Evolutionary conservation across 1,140 invertebrate species (phyloP).

Genomic region (Magallana ariakensis): DNA sequence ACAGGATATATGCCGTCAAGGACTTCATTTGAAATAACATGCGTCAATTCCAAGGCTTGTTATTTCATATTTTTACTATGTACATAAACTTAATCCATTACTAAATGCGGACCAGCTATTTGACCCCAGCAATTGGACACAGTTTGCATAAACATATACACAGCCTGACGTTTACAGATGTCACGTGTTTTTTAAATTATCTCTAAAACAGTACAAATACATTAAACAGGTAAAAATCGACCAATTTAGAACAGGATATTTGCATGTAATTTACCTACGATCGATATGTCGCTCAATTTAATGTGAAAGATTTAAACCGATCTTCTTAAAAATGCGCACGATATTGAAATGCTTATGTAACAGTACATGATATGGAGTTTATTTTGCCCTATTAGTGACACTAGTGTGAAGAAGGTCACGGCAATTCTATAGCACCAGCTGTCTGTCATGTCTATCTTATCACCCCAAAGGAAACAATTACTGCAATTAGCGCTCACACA

Average conservation of each 20-base stretch:
- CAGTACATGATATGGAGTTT: not conserved
- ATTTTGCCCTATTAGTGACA: not conserved
- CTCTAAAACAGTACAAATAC: too few relatives aligned
- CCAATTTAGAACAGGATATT: not conserved
- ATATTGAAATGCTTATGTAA: not conserved
- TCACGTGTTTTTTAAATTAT: too few relatives aligned
- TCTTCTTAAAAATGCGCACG: not conserved
- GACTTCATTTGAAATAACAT: too few relatives aligned
- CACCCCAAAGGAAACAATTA: not conserved
- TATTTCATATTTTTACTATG: too few relatives aligned
- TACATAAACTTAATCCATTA: too few relatives aligned
- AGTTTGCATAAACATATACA: too few relatives aligned
- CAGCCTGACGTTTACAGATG: too few relatives aligned
- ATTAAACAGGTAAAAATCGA: too few relatives aligned
- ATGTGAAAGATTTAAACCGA: not conserved
- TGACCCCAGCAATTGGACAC: too few relatives aligned
- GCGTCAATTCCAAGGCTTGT: too few relatives aligned
- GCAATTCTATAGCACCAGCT: not conserved
- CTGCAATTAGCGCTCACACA: not conserved
- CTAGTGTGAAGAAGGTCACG: not conserved
- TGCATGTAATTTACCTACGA: not conserved
- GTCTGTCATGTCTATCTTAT: not conserved
- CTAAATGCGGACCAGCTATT: too few relatives aligned
- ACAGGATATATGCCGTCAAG: too few relatives aligned
- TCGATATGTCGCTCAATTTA: not conserved